Evolutionary conservation across 2,113 vertebrate species (phyloP), one percentile per base, ranked within the genome.

Genomic region (Carollia perspicillata): DNA sequence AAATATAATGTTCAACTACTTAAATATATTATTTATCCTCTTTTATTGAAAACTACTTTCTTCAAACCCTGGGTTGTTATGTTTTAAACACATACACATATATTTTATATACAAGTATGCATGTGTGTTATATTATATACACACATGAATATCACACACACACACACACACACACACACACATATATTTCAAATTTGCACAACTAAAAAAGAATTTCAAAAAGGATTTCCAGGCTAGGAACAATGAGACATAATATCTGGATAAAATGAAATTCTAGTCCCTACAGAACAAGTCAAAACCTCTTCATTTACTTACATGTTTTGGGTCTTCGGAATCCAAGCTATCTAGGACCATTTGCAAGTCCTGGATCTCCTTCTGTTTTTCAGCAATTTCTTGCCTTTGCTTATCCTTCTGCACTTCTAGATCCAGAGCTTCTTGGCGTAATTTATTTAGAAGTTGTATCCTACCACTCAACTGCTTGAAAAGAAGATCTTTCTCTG

Each of bases 391-490:
- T 97, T 99, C 98, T 96, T 94, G 95, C 23, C 92, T 97, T 96
- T 98, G 98, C 28, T 97, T 98, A 90, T 99, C 98, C 95, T 98
- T 97, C 90, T 99, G 98, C n/a, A 95, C 97, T 97, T 99, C 99
- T 81, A 99, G 92, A 53, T 98, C 97, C 93, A 98, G 63, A 84
- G 98, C 97, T 83, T 99, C 99, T 35, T 98, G 96, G 33, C 63
- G 98, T 37, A 99, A 97, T 95, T 98, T 97, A 88, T 97, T 98
- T 75, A 99, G 83, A 87, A 97, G 96, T 49, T 97, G 91, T 93
- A 99, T 98, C 97, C 97, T 99, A 90, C 87, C 84, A 97, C 95
- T 98, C 89, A 99, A 40, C 1, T 99, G 98, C 83, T 99, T 98
- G 20, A 98, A 98, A 75, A 98, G 96, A 66, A 90, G 81, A 58